These are phyloP conservation scores for Etheostoma perlongum DNA, from an alignment of 2,797 vertebrate genomes.

Conservation along the genomic window DNA sequence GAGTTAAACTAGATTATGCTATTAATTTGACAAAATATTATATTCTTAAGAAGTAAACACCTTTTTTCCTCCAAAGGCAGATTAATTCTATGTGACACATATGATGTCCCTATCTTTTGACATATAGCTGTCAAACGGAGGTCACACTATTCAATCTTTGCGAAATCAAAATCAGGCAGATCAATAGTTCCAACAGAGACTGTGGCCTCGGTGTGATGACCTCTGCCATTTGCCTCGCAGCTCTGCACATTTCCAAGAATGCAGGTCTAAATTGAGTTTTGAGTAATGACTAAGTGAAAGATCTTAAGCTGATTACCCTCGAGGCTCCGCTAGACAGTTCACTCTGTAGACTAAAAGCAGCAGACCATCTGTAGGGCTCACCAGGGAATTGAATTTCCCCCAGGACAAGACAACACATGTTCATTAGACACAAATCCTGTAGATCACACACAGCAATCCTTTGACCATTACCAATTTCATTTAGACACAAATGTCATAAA, in stretches of 20 bases:
- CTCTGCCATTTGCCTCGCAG: constrained; percentile 8
- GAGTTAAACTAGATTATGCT: background rate
- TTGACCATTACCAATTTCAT: constrained; percentile 22
- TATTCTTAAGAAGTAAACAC: background rate
- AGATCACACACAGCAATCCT: background rate
- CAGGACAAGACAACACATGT: background rate
- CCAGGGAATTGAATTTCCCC: constrained; percentile 29
- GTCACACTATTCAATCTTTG: constrained; percentile 30
- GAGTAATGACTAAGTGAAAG: constrained; percentile 42
- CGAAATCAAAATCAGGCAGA: constrained; percentile 41
- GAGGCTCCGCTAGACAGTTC: constrained; percentile 15
- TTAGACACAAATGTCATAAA: constrained; percentile 39
- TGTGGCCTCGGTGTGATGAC: background rate
- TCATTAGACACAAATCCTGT: constrained; percentile 45
- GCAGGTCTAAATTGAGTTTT: constrained; percentile 17
- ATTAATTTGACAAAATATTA: background rate
- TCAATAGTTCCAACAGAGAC: constrained; percentile 35
- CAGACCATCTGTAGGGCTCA: constrained; percentile 12
- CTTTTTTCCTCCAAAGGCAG: background rate
- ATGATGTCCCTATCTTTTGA: constrained; percentile 3
- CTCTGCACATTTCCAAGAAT: constrained; percentile 26
- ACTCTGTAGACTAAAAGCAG: constrained; percentile 19
- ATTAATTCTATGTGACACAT: constrained; percentile 18
- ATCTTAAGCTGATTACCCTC: constrained; percentile 47
- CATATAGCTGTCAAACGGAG: constrained; percentile 31